A percentile compares a stretch with the other conserved stretches of the same genome.
Evolutionary conservation across 2,888 invertebrate genomes (phyloP).

Genomic region (Diloba caeruleocephala): DNA sequence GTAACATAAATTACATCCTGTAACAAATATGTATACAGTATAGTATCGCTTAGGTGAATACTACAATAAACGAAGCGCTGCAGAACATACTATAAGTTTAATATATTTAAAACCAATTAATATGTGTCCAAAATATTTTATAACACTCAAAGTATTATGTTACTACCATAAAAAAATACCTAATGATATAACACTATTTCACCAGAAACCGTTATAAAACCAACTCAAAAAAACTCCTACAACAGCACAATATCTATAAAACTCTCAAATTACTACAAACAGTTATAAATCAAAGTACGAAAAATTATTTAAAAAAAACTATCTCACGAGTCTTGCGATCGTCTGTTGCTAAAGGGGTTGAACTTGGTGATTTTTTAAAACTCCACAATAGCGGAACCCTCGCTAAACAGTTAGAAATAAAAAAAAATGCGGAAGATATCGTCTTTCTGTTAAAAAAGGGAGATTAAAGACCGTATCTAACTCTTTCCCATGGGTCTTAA

Average conservation of each 20-base stretch:
- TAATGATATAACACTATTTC: slow-evolving; percentile 59
- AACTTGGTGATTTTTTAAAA: slow-evolving; percentile 69
- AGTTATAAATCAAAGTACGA: slow-evolving; percentile 84
- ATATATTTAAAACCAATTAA: too few relatives aligned
- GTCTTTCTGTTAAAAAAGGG: slow-evolving; percentile 73
- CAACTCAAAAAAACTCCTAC: slow-evolving; percentile 70
- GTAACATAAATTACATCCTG: too few relatives aligned
- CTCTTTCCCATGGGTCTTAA: slow-evolving; percentile 89
- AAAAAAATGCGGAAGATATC: slow-evolving; percentile 80
- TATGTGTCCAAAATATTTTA: too few relatives aligned
- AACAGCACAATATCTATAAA: slow-evolving; percentile 78
- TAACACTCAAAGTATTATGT: too few relatives aligned
- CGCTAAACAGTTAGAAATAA: slow-evolving; percentile 76
- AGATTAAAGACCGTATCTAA: slow-evolving; percentile 76
- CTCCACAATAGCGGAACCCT: slow-evolving; percentile 78
- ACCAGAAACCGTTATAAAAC: slow-evolving; percentile 78
- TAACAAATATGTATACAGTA: too few relatives aligned
- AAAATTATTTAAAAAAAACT: slow-evolving; percentile 73
- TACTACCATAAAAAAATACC: slow-evolving; percentile 40
- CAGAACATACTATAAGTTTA: too few relatives aligned
- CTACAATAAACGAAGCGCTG: too few relatives aligned
- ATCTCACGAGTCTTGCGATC: slow-evolving; percentile 84
- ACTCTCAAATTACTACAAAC: slow-evolving; percentile 88
- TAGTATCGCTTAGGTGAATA: too few relatives aligned
- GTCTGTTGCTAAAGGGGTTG: slow-evolving; percentile 87